Base-by-base conservation (phyloP, 1,140 invertebrate species). In the Melanaphis sacchari region DNA sequence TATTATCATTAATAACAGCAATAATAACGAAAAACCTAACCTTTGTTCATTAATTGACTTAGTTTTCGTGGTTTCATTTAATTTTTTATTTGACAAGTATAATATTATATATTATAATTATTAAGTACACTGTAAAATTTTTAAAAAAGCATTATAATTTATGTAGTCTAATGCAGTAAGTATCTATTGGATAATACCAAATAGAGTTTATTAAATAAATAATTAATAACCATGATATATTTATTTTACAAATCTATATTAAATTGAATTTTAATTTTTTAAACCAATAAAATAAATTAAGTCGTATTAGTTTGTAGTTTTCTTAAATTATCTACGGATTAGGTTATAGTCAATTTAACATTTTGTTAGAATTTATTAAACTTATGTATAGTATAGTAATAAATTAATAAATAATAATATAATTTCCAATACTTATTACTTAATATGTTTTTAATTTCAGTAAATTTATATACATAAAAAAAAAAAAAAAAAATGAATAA, bases 31-130 rank as follows among this genome's bases (percentile, higher is more conserved):
- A 76, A n/a, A 15, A 76, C 36, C 21, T 76, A 76, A n/a, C n/a
- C 59, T n/a, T 76, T 76, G 59, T 76, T 76, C n/a, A 76, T 76
- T 76, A 76, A 76, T 76, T 76, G n/a, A 76, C n/a, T 76, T 76
- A 21, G 15, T 76, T 76, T n/a, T 11, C 36, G 31, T 21, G 59
- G 31, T 76, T 76, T n/a, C 18, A 76, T 76, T 76, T 36, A 2
- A n/a, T n/a, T 66, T 41, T 31, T 21, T 40, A 84, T 26, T 84
- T 84, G 40, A 84, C 9, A 82, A 82, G 38, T 82, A 41, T 26
- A 15, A 31, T 84, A 15, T 84, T 18, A n/a, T 11, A n/a, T 18
- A 6, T 4, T 76, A 66, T 66, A 18, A n/a, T n/a, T n/a, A 76
- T n/a, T 18, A 76, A 43, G 7, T 59, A 59, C 8, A 59, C 2